A percentile compares a stretch with the other conserved stretches of the same genome.
These are phyloP conservation scores for Phylloscopus collybita DNA, from an alignment of 2,797 vertebrate genomes.

Conservation along the genomic window DNA sequence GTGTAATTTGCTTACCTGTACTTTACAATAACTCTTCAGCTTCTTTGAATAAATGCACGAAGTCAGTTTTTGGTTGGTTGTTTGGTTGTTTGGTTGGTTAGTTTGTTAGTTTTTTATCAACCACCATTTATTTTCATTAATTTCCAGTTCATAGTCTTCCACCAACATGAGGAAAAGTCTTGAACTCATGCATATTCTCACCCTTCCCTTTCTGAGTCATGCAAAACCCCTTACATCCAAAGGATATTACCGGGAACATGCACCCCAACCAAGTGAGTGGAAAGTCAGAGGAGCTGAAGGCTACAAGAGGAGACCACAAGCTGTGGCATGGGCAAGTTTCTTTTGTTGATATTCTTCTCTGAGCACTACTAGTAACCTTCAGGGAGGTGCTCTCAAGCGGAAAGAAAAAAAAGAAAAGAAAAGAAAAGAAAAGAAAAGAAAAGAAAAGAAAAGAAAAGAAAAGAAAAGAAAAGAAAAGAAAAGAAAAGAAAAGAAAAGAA, in stretches of 20 bases:
- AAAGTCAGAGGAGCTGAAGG: not conserved
- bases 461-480: not conserved
- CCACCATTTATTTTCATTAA: not conserved
- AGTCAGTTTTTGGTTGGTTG: not conserved
- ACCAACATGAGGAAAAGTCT: not conserved
- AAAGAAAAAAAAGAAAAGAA: too few relatives aligned
- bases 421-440: too few relatives aligned
- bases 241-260: not conserved
- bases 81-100: not conserved
- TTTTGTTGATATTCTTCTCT: not conserved
- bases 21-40: not conserved
- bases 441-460: too few relatives aligned
- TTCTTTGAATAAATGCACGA: not conserved
- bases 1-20: not conserved
- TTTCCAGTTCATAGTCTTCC: not conserved
- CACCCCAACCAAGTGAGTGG: not conserved
- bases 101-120: not conserved
- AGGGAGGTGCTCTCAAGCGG: not conserved
- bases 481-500: too few relatives aligned
- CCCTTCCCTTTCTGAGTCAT: not conserved
- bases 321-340: not conserved
- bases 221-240: not conserved
- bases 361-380: not conserved
- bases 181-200: not conserved
- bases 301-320: not conserved